Percentiles rank a stretch among this genome's conserved stretches.
Evolutionary conservation across 2,797 vertebrate genomes (phyloP).

Genomic region (Diplodus sargus): DNA sequence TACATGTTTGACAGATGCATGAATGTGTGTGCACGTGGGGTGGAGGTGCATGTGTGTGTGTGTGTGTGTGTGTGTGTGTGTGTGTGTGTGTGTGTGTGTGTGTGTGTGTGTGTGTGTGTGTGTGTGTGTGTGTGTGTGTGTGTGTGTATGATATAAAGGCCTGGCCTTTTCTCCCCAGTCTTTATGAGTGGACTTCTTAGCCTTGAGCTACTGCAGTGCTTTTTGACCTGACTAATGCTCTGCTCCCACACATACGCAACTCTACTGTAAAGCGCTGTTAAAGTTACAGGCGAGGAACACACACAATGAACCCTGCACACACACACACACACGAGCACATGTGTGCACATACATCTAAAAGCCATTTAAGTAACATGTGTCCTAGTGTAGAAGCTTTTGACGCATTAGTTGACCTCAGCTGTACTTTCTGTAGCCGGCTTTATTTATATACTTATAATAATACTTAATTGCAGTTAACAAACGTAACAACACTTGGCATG

Average conservation of each 20-base stretch:
- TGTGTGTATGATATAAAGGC: slow-evolving; percentile 11
- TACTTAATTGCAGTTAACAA: neutral
- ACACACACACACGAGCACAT: slow-evolving; percentile 7
- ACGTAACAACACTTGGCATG: neutral
- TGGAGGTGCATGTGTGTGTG: neutral
- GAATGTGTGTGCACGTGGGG: neutral
- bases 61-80: slow-evolving; percentile 1
- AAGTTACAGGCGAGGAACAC: slow-evolving; percentile 2
- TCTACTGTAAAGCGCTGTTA: neutral
- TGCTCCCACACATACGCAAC: slow-evolving; percentile 20
- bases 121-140: neutral
- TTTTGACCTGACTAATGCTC: slow-evolving; percentile 38
- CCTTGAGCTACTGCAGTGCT: slow-evolving; percentile 40
- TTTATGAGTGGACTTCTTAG: slow-evolving; percentile 24
- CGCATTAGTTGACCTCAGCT: no score
- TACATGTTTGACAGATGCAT: slow-evolving; percentile 41
- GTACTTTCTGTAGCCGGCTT: no score
- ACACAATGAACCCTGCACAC: neutral
- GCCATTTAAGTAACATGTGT: neutral
- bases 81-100: neutral
- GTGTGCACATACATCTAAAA: neutral
- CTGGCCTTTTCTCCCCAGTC: neutral
- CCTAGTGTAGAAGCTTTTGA: neutral
- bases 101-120: slow-evolving; percentile 20
- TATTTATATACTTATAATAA: no score